phyloP scores from a whole-genome alignment of 2,113 vertebrate species.

The Choloepus hoffmanni region DNA sequence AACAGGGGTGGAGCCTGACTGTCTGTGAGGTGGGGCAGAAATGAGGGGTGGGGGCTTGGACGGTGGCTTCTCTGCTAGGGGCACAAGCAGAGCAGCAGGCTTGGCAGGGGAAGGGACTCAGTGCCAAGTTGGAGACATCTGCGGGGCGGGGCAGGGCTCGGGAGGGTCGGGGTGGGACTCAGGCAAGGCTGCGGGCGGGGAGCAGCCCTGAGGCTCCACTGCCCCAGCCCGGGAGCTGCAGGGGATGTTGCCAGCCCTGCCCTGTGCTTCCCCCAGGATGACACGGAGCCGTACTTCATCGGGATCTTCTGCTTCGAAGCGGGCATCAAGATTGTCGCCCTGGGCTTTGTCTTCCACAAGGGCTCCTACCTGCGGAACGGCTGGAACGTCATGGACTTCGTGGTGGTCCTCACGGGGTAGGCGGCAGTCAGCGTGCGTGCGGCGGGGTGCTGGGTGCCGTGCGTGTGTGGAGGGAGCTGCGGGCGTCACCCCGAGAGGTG shows the following conservation, averaged over 20 bases:
- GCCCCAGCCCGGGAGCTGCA: neutral
- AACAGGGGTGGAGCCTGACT: neutral
- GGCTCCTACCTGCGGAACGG: constrained; percentile 97
- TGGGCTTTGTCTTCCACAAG: constrained; percentile 98
- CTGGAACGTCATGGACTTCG: constrained; percentile 99
- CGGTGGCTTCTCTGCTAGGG: too few species aligned
- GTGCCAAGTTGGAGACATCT: neutral
- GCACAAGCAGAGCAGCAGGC: too few species aligned
- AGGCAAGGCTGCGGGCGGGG: too few species aligned
- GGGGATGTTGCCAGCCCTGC: neutral
- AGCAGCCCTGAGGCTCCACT: too few species aligned
- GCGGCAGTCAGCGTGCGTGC: constrained; percentile 65
- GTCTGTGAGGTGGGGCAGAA: too few species aligned
- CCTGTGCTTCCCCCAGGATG: constrained; percentile 88
- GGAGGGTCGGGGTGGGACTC: fast-evolving
- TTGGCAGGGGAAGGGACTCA: too few species aligned
- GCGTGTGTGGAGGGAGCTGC: fast-evolving
- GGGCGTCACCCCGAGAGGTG: too few species aligned
- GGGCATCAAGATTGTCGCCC: constrained; percentile 98
- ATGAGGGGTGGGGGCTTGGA: too few species aligned
- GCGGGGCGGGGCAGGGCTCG: too few species aligned
- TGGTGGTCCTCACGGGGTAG: constrained; percentile 98
- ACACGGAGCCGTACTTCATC: constrained; percentile 99
- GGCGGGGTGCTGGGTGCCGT: too few species aligned
- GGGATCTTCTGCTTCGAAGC: constrained; percentile 99